Evolutionary conservation across 2,113 vertebrate species (phyloP).

Genomic region (Sialia sialis): DNA sequence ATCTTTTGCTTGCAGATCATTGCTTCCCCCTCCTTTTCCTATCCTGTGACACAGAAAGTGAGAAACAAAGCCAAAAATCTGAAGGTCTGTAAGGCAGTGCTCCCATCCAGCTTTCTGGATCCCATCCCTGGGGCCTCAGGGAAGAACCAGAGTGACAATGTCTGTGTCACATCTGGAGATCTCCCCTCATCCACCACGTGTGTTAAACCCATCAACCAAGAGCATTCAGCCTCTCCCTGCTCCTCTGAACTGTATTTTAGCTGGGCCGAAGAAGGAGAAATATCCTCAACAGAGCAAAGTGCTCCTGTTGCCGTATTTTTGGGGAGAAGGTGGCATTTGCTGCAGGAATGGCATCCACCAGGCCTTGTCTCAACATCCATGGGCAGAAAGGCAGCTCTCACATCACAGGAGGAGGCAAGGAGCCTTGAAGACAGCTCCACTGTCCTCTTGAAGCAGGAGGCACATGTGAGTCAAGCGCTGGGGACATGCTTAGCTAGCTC

Average conservation of each 20-base stretch:
- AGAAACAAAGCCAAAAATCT: not conserved
- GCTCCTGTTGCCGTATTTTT: rapidly evolving
- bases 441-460: not conserved
- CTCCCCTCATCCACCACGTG: rapidly evolving
- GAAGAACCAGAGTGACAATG: not conserved
- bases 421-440: not conserved
- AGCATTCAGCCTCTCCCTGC: not conserved
- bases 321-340: not conserved
- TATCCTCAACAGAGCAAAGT: not conserved
- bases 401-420: not conserved
- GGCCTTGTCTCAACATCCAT: rapidly evolving
- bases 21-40: not conserved
- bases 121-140: not conserved
- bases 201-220: not conserved
- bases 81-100: not conserved
- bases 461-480: rapidly evolving
- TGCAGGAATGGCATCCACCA: not conserved
- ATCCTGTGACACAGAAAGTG: not conserved
- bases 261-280: not conserved
- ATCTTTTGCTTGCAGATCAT: constrained; percentile 19
- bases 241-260: not conserved
- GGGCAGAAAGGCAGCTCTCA: not conserved
- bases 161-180: not conserved
- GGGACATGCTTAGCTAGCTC: not conserved
- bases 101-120: not conserved